These are phyloP conservation scores for Clarias gariepinus DNA, from an alignment of 2,113 vertebrate genomes.

Conservation along the genomic window DNA sequence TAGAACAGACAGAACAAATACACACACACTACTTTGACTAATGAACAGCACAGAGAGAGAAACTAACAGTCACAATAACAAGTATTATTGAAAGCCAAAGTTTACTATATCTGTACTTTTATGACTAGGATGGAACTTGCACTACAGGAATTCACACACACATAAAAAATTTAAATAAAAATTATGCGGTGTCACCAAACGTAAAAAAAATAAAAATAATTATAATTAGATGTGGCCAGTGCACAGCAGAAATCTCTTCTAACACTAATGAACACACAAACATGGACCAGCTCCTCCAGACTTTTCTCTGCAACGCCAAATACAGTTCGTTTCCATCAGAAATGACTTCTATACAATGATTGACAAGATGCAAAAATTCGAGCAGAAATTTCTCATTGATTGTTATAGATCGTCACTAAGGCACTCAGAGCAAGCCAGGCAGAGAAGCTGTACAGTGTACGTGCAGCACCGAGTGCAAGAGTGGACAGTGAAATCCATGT, in stretches of 20 bases:
- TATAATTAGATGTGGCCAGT: slow-evolving; percentile 33
- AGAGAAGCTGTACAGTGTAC: slow-evolving; percentile 44
- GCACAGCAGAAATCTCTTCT: slow-evolving; percentile 37
- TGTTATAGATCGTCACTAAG: neutral
- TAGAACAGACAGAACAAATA: neutral
- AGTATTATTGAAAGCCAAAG: neutral
- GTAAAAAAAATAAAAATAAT: neutral
- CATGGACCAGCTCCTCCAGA: slow-evolving; percentile 32
- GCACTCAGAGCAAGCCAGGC: slow-evolving; percentile 42
- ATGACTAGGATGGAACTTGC: slow-evolving; percentile 4
- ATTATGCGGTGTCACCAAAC: slow-evolving; percentile 19
- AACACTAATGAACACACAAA: slow-evolving; percentile 40
- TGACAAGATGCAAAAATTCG: neutral
- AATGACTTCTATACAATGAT: neutral
- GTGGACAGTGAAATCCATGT: slow-evolving; percentile 14
- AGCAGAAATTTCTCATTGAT: neutral
- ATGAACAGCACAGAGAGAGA: slow-evolving; percentile 12
- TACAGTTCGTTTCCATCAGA: slow-evolving; percentile 6
- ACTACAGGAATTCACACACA: slow-evolving; percentile 28
- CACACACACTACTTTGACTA: neutral
- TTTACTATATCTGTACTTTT: neutral
- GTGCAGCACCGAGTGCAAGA: slow-evolving; percentile 45
- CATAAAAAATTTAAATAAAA: slow-evolving; percentile 9
- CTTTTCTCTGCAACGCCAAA: slow-evolving; percentile 38
- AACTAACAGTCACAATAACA: slow-evolving; percentile 6